Evolutionary conservation across 2,888 invertebrate species (phyloP).

Genomic region (Callimorpha dominula): DNA sequence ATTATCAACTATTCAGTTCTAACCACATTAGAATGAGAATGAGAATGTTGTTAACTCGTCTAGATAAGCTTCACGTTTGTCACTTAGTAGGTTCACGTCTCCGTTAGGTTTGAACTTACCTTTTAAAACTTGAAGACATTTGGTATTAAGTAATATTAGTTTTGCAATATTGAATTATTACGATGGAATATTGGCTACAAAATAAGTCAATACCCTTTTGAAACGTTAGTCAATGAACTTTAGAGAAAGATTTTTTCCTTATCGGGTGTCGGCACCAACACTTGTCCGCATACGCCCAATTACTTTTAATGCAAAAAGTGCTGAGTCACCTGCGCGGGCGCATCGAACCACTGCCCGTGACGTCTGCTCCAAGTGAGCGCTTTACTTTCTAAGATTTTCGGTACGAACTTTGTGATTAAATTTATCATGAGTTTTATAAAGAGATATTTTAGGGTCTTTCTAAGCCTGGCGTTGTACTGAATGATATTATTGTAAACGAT

Average conservation of each 20-base stretch:
- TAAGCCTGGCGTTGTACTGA: background rate
- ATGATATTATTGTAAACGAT: background rate
- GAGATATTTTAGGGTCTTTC: background rate
- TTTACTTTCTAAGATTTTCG: conserved; percentile 26
- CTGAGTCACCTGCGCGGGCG: conserved; percentile 52
- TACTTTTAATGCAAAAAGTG: conserved; percentile 53
- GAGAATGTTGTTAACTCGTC: too few relatives aligned
- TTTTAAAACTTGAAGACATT: background rate
- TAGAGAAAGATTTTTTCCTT: conserved; percentile 24
- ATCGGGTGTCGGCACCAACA: conserved; percentile 35
- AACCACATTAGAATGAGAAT: too few relatives aligned
- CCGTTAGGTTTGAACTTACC: background rate
- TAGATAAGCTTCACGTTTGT: background rate
- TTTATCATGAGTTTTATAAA: conserved; percentile 2
- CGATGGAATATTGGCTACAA: background rate
- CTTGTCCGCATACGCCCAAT: conserved; percentile 48
- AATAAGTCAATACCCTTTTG: background rate
- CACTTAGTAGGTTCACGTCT: background rate
- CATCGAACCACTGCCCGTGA: conserved; percentile 48
- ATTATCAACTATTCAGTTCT: too few relatives aligned
- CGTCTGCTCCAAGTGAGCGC: conserved; percentile 24
- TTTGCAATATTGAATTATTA: background rate
- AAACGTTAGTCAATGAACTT: conserved; percentile 46
- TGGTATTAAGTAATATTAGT: background rate
- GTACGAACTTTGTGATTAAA: conserved; percentile 9